Conservation (phyloP, 2,113 vertebrate genomes). For the Protobothrops flavoviridis region DNA sequence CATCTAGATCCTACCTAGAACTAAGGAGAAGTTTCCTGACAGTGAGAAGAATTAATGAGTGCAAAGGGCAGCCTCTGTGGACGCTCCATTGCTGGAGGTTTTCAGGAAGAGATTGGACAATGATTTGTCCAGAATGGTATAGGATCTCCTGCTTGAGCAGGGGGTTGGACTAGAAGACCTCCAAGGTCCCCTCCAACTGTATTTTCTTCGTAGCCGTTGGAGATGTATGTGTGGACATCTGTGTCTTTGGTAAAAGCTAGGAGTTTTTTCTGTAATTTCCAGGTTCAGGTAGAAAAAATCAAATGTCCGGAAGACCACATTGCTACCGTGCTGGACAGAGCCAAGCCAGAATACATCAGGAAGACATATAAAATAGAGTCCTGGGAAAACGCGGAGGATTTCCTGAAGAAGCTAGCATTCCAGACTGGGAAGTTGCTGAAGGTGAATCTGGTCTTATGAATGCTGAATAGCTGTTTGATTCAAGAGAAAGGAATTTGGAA, state of each 20-base stretch:
- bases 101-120: neutral
- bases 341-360: slow-evolving; percentile 92
- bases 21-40: neutral
- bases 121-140: neutral
- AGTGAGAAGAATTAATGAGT: neutral
- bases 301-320: slow-evolving; percentile 93
- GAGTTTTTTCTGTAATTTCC: neutral
- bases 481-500: neutral
- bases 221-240: neutral
- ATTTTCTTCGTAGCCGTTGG: neutral
- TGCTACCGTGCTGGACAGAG: slow-evolving; percentile 85
- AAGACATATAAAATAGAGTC: slow-evolving; percentile 91
- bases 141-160: too few relatives aligned
- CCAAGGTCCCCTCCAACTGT: neutral
- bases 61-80: neutral
- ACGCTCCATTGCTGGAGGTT: neutral
- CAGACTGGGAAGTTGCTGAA: slow-evolving; percentile 92
- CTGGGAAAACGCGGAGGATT: slow-evolving; percentile 88
- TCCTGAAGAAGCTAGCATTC: slow-evolving; percentile 91
- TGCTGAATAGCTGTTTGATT: neutral
- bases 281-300: slow-evolving; percentile 99
- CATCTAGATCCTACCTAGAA: neutral
- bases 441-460: slow-evolving; percentile 64
- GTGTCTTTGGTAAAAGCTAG: neutral
- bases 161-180: neutral